These are phyloP conservation scores for Paguma larvata DNA, from an alignment of 2,797 vertebrate genomes.

Conservation along the genomic window DNA sequence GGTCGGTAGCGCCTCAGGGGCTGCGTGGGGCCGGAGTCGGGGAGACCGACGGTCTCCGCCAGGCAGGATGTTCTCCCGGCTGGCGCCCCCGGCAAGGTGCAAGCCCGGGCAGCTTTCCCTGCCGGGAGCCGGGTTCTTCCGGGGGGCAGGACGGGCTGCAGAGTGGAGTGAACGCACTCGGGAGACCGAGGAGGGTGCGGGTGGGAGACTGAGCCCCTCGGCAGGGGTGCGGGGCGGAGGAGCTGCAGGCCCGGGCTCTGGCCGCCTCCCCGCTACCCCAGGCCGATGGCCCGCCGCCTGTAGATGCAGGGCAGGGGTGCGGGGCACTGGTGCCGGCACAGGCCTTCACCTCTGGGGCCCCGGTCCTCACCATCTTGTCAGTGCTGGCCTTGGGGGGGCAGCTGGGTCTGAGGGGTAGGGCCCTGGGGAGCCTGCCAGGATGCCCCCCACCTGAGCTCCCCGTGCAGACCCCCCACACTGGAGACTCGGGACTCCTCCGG, in stretches of 20 bases:
- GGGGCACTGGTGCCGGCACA: rapidly evolving
- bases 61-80: neutral
- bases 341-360: too few relatives aligned
- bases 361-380: neutral
- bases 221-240: neutral
- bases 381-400: neutral
- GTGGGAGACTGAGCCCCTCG: neutral
- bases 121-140: neutral
- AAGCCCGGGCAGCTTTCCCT: neutral
- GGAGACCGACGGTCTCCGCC: neutral
- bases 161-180: neutral
- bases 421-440: too few relatives aligned
- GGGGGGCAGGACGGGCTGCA: neutral
- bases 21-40: neutral
- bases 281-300: neutral
- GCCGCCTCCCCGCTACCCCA: neutral
- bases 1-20: neutral
- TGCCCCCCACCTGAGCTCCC: neutral
- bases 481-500: neutral
- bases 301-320: too few relatives aligned
- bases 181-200: neutral
- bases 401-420: too few relatives aligned
- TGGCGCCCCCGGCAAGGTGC: neutral
- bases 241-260: neutral
- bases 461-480: neutral